Evolutionary conservation across 2,113 vertebrate genomes (phyloP).

Genomic region (Pelmatolapia mariae): DNA sequence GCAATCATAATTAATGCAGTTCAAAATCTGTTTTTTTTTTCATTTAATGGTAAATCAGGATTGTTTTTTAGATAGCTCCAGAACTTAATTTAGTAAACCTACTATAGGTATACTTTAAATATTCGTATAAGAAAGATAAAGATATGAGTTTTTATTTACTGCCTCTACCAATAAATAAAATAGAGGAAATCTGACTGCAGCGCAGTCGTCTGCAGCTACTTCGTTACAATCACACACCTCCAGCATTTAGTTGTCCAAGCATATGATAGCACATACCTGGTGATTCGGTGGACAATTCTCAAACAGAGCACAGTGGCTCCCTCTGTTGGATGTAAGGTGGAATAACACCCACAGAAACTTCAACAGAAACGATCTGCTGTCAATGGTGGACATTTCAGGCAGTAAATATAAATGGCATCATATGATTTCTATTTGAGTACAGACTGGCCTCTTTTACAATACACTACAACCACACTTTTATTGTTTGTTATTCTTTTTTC

Average conservation of each 20-base stretch:
- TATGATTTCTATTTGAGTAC: not conserved
- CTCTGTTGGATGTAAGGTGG: constrained; percentile 15
- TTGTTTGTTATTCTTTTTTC: not conserved
- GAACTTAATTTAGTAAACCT: not conserved
- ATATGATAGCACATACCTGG: not conserved
- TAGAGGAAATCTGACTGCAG: not conserved
- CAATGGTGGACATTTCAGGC: not conserved
- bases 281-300: not conserved
- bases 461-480: not conserved
- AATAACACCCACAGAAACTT: not conserved
- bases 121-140: not conserved
- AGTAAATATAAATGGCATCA: not conserved
- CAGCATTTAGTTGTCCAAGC: no score
- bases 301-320: not conserved
- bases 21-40: not conserved
- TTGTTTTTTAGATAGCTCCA: not conserved
- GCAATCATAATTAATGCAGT: not conserved
- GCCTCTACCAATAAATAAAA: not conserved
- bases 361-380: not conserved
- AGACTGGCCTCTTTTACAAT: not conserved
- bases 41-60: not conserved
- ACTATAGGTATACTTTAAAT: not conserved
- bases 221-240: not conserved
- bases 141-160: not conserved
- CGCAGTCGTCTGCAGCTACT: not conserved